Conservation (phyloP, 2,113 vertebrate genomes). For the Embiotoca jacksoni region DNA sequence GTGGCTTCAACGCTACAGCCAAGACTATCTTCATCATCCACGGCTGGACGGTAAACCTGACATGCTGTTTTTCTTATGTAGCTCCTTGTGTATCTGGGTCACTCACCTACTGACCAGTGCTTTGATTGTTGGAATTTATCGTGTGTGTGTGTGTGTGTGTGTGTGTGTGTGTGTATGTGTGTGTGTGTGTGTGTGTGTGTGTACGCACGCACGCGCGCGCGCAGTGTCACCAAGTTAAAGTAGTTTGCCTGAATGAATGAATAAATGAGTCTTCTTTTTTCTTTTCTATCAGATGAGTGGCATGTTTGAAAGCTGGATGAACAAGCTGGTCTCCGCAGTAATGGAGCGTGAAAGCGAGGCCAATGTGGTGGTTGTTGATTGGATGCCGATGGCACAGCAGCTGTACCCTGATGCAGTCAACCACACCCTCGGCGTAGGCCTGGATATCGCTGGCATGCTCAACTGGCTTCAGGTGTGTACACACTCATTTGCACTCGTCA, state of each 20-base stretch:
- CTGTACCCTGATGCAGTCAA: slow-evolving; percentile 92
- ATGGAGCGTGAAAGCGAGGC: slow-evolving; percentile 88
- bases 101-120: background rate
- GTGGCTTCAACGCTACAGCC: slow-evolving; percentile 90
- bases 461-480: slow-evolving; percentile 90
- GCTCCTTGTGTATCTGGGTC: background rate
- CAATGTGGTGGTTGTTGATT: slow-evolving; percentile 93
- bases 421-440: slow-evolving; percentile 86
- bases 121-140: slow-evolving; percentile 40
- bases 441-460: slow-evolving; percentile 85
- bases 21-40: slow-evolving; percentile 96
- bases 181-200: slow-evolving; percentile 22
- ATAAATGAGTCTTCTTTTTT: slow-evolving; percentile 9
- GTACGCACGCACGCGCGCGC: too few species aligned
- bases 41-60: slow-evolving; percentile 90
- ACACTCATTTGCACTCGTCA: background rate
- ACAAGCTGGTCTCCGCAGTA: slow-evolving; percentile 89
- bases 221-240: background rate
- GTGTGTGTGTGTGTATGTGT: slow-evolving; percentile 22
- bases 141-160: slow-evolving; percentile 22
- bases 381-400: slow-evolving; percentile 91
- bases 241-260: background rate
- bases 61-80: background rate
- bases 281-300: slow-evolving; percentile 88
- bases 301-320: slow-evolving; percentile 91